Evolutionary conservation across 2,888 invertebrate species (phyloP).

Genomic region (Platycnemis pennipes): DNA sequence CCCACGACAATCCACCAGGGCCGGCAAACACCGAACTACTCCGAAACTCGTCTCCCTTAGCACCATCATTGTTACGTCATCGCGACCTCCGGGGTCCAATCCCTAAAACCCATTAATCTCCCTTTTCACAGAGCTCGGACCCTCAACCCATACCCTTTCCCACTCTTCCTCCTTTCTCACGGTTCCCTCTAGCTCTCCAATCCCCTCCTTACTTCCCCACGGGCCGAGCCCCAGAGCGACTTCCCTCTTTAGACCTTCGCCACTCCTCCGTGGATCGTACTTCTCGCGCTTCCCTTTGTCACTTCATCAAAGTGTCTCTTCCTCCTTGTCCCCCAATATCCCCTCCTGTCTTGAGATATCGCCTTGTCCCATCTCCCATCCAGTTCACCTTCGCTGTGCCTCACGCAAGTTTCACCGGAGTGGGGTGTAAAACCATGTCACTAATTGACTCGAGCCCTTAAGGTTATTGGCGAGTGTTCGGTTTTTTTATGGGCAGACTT

Average conservation of each 20-base stretch:
- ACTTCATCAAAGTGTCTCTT: not conserved
- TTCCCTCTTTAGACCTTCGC: not conserved
- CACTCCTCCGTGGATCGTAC: too few relatives aligned
- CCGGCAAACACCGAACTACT: not conserved
- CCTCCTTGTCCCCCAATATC: not conserved
- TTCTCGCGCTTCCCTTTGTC: not conserved
- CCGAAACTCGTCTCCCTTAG: not conserved
- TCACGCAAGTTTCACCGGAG: not conserved
- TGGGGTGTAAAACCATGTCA: not conserved
- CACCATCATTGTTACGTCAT: constrained; percentile 34
- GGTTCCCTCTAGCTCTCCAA: not conserved
- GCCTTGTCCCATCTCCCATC: not conserved
- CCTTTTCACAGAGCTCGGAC: constrained; percentile 16
- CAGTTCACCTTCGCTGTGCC: not conserved
- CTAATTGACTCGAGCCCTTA: too few relatives aligned
- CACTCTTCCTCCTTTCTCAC: not conserved
- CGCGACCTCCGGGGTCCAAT: not conserved
- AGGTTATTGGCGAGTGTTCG: too few relatives aligned
- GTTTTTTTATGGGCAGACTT: too few relatives aligned
- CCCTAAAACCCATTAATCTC: constrained; percentile 55
- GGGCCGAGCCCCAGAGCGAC: not conserved
- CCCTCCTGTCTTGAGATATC: not conserved
- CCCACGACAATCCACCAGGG: constrained; percentile 20
- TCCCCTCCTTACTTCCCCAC: not conserved
- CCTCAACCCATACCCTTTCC: not conserved